phyloP scores from a whole-genome alignment of 1,140 invertebrate species.

The Lordiphosa stackelbergi region DNA sequence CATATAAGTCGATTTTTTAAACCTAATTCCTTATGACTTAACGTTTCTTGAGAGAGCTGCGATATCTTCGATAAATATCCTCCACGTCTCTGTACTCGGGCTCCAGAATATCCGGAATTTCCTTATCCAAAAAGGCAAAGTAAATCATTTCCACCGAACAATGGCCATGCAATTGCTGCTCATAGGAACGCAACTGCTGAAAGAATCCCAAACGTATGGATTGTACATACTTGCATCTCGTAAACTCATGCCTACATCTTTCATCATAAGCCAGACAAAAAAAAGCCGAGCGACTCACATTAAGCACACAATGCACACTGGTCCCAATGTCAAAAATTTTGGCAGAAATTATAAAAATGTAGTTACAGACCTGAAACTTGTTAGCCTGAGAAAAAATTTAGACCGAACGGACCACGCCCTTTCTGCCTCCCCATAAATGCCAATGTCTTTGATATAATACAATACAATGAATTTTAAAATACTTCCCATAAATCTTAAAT shows the following conservation, averaged over 20 bases:
- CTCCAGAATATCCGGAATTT: conserved; percentile 86
- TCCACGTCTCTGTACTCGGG: conserved; percentile 81
- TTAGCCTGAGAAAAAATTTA: too few relatives aligned
- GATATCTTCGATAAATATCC: conserved; percentile 73
- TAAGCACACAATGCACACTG: conserved; percentile 95
- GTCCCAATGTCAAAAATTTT: too few relatives aligned
- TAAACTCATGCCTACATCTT: conserved; percentile 86
- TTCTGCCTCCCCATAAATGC: too few relatives aligned
- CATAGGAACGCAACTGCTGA: conserved; percentile 88
- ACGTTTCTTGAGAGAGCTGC: conserved; percentile 62
- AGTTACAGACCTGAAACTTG: too few relatives aligned
- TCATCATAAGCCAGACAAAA: conserved; percentile 94
- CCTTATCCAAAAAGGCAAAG: conserved; percentile 83
- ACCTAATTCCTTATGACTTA: conserved; percentile 23
- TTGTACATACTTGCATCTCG: conserved; percentile 84
- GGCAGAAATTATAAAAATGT: too few relatives aligned
- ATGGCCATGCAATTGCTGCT: conserved; percentile 82
- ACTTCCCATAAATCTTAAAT: too few relatives aligned
- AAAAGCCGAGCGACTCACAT: conserved; percentile 90
- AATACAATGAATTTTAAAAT: too few relatives aligned
- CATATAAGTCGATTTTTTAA: conserved; percentile 2
- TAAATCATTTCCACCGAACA: conserved; percentile 84
- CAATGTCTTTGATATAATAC: too few relatives aligned
- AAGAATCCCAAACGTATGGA: conserved; percentile 88
- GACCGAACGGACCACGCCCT: too few relatives aligned